phyloP scores from a whole-genome alignment of 2,113 vertebrate species.

The Laticauda colubrina region DNA sequence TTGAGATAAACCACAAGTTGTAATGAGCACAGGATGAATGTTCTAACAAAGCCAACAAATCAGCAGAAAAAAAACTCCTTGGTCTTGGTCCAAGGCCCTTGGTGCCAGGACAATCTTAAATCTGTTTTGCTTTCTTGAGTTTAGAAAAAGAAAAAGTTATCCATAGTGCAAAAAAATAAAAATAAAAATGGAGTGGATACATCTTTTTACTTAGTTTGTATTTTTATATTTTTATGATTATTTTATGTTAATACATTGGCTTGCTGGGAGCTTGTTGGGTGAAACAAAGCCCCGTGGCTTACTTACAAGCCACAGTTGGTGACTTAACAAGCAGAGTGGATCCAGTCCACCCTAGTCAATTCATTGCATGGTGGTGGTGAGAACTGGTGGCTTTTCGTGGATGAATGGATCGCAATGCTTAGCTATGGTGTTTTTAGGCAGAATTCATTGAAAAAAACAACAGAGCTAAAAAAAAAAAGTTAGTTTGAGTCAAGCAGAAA shows the following conservation, averaged over 20 bases:
- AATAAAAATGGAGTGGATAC: background rate
- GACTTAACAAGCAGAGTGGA: background rate
- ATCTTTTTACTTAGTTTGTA: background rate
- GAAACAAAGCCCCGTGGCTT: background rate
- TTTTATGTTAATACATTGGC: background rate
- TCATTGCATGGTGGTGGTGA: background rate
- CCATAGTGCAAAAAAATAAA: background rate
- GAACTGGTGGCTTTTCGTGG: background rate
- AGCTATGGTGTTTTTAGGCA: background rate
- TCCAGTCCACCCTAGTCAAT: background rate
- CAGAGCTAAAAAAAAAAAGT: background rate
- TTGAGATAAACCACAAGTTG: background rate
- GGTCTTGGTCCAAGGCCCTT: background rate
- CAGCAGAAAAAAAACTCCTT: background rate
- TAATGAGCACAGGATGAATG: background rate
- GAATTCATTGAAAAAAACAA: background rate
- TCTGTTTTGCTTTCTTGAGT: background rate
- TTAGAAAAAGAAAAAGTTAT: background rate
- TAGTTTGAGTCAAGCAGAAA: background rate
- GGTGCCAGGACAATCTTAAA: background rate
- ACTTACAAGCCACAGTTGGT: background rate
- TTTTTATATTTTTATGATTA: background rate
- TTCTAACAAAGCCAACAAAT: background rate
- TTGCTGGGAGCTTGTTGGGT: background rate
- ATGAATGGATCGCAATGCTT: background rate